Evolutionary conservation across 2,888 invertebrate species (phyloP), one percentile per base, ranked within the genome.

Genomic region (Callyntrura guangdongensis): DNA sequence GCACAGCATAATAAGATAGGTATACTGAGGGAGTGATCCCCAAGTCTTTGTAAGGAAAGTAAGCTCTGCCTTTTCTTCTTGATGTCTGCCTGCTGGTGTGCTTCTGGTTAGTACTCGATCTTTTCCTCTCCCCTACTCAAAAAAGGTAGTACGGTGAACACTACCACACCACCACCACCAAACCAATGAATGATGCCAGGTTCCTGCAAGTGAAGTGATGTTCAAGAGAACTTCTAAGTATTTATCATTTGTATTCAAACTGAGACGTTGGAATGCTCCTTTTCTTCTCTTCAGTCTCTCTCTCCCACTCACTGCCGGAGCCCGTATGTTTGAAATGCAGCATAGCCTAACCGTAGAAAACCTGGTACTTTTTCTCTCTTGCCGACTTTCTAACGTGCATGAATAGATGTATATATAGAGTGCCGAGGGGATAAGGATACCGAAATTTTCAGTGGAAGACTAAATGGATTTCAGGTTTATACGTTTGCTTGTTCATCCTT

Each of bases 231-330:
- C 61, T 86, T 86, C 86, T 45, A 79, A 79, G 86, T 86, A 86
- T 87, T 87, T 87, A 87, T 87, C 87, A 87, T 87, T 87, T 87
- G 87, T 87, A 87, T 87, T 87, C 87, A 87, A 87, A 87, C 81
- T 69, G 87, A 87, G 87, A 87, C 45, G 87, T 86, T 79, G 81
- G 87, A 87, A 87, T 87, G 81, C 81, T 87, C 81, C 81, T 81
- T 69, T 87, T 49, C 79, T 64, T 87, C 49, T 61, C 22, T 61
- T 45, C 56, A 67, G 25, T 20, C 67, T 53, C 49, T 20, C 56
- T 53, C 79, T 20, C 59, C 36, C 45, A 61, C 61, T 83, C 84
- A 17, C 11, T 64, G 47, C 12, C 45, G 27, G 56, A 36, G 56
- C n/a, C 74, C 47, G 49, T 74, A 49, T 74, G 49, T 45, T 74